Evolutionary conservation across 2,797 vertebrate species (phyloP).

Genomic region (Etheostoma perlongum): DNA sequence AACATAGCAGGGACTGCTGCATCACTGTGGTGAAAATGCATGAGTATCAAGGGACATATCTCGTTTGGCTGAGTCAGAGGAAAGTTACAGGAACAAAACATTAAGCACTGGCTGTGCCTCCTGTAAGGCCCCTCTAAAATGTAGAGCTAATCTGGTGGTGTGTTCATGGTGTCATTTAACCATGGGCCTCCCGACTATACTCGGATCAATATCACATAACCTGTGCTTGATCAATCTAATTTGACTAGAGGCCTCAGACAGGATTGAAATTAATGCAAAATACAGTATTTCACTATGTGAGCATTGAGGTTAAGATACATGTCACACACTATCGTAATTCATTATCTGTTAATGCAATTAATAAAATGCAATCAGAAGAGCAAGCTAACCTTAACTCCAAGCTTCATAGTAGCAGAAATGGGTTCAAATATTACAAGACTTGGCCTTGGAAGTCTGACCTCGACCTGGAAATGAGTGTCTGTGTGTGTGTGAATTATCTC

Average conservation of each 20-base stretch:
- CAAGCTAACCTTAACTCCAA: slow-evolving; percentile 4
- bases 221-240: slow-evolving; percentile 30
- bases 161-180: slow-evolving; percentile 44
- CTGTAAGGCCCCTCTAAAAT: slow-evolving; percentile 11
- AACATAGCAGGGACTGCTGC: slow-evolving; percentile 5
- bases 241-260: not conserved
- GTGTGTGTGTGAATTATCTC: not conserved
- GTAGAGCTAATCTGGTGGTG: slow-evolving; percentile 18
- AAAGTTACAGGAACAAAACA: slow-evolving; percentile 18
- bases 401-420: not conserved
- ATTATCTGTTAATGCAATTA: slow-evolving; percentile 23
- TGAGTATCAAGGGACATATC: slow-evolving; percentile 38
- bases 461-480: not conserved
- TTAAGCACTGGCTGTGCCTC: slow-evolving; percentile 7
- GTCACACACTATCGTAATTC: slow-evolving; percentile 16
- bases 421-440: slow-evolving; percentile 16
- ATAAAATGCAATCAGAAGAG: slow-evolving; percentile 1
- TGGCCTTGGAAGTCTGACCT: not conserved
- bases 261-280: not conserved
- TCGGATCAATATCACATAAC: slow-evolving; percentile 48
- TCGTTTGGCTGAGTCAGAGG: slow-evolving; percentile 53
- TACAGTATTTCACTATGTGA: slow-evolving; percentile 10
- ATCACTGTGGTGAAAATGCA: slow-evolving; percentile 15
- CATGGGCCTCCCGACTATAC: slow-evolving; percentile 2
- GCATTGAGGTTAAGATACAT: not conserved